phyloP scores from a whole-genome alignment of 1,140 invertebrate genomes.

The Drosophila lacteicornis region DNA sequence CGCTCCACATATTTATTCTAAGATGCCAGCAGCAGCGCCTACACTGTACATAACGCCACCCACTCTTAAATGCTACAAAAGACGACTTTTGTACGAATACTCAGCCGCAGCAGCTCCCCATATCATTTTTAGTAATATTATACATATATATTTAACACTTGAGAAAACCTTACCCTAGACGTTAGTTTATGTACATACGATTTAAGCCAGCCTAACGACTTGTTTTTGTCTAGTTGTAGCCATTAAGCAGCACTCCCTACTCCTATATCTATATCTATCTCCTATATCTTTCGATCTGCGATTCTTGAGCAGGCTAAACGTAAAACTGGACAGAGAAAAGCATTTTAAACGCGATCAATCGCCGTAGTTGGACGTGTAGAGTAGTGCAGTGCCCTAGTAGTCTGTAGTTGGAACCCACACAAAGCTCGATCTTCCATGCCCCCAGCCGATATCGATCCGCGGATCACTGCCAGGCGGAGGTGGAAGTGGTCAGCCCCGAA shows the following conservation, averaged over 20 bases:
- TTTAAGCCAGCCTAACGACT: constrained; percentile 30
- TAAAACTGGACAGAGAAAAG: constrained; percentile 2
- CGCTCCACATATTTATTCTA: constrained; percentile 31
- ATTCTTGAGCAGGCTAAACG: constrained; percentile 20
- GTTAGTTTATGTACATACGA: constrained; percentile 42
- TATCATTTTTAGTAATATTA: constrained; percentile 26
- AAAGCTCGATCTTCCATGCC: not conserved
- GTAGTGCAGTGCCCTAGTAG: constrained; percentile 56
- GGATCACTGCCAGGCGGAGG: not conserved
- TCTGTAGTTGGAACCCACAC: constrained; percentile 29
- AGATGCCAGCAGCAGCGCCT: constrained; percentile 7
- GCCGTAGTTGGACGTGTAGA: constrained; percentile 39
- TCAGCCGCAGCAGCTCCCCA: constrained; percentile 39
- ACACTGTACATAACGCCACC: constrained; percentile 31
- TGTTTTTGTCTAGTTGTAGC: constrained; percentile 40
- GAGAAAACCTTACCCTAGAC: constrained; percentile 28
- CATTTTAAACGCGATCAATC: constrained; percentile 25
- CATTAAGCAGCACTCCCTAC: constrained; percentile 4
- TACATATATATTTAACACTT: constrained; percentile 8
- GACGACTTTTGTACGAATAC: constrained; percentile 32
- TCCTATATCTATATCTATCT: not conserved
- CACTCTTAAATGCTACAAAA: constrained; percentile 17
- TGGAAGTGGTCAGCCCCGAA: not conserved
- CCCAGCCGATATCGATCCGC: not conserved
- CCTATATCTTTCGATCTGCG: not conserved